Conservation (phyloP, 2,888 invertebrate species). For the Rhodophaea formosa region DNA sequence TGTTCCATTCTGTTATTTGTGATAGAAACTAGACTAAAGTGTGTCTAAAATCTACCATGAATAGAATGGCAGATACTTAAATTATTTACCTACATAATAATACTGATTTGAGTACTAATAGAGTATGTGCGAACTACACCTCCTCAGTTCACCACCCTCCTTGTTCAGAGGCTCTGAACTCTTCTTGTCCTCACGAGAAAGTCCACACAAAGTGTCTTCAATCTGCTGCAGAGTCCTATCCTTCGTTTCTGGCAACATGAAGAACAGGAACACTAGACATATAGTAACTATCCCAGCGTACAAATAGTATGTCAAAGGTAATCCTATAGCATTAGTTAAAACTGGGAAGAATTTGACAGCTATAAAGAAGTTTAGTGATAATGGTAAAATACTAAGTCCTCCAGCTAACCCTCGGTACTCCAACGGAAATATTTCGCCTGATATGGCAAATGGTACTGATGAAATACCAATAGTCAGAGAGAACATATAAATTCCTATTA, state of each 20-base stretch:
- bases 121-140: constrained; percentile 65
- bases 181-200: constrained; percentile 43
- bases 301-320: constrained; percentile 80
- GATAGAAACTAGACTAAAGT: too few relatives aligned
- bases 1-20: too few relatives aligned
- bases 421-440: constrained; percentile 86
- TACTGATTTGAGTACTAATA: constrained; percentile 40
- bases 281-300: constrained; percentile 80
- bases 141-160: constrained; percentile 43
- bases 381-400: constrained; percentile 82
- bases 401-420: constrained; percentile 83
- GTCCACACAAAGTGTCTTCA: constrained; percentile 77
- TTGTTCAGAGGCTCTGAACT: constrained; percentile 53
- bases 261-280: constrained; percentile 76
- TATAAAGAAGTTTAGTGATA: constrained; percentile 83
- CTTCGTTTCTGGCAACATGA: constrained; percentile 85
- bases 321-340: constrained; percentile 74
- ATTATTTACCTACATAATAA: background rate
- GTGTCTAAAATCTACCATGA: too few relatives aligned
- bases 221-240: constrained; percentile 85
- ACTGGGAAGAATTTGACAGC: constrained; percentile 84
- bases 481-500: constrained; percentile 79
- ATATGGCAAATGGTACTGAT: constrained; percentile 86
- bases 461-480: constrained; percentile 82
- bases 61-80: background rate